phyloP scores from a whole-genome alignment of 2,113 vertebrate genomes.

The Anguilla rostrata region DNA sequence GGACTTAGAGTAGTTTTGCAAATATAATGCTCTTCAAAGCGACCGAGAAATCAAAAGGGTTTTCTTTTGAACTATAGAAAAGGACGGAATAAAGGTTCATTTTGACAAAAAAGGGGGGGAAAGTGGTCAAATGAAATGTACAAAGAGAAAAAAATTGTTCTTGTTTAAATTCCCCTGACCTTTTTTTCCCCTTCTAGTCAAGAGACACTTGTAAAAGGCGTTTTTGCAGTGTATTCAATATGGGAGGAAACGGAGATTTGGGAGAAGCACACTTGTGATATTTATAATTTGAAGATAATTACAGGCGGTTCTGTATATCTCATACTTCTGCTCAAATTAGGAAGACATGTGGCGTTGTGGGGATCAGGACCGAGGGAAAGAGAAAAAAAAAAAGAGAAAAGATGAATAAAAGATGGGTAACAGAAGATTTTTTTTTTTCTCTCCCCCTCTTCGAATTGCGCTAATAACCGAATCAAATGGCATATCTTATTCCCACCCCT shows the following conservation, averaged over 20 bases:
- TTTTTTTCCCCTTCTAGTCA: not conserved
- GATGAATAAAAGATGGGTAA: slow-evolving; percentile 9
- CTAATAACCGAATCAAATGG: slow-evolving; percentile 48
- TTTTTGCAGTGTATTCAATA: not conserved
- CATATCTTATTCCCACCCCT: slow-evolving; percentile 40
- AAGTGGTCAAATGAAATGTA: not conserved
- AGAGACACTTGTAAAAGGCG: slow-evolving; percentile 10
- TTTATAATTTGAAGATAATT: slow-evolving; percentile 31
- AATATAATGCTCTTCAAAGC: slow-evolving; percentile 19
- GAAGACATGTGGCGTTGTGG: slow-evolving; percentile 7
- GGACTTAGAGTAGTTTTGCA: slow-evolving; percentile 2
- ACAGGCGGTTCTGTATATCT: slow-evolving; percentile 21
- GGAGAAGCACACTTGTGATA: slow-evolving; percentile 15
- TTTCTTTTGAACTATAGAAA: slow-evolving; percentile 20
- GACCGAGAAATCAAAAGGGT: slow-evolving; percentile 7
- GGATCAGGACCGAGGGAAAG: not conserved
- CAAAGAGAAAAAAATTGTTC: slow-evolving; percentile 10
- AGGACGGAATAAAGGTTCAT: slow-evolving; percentile 36
- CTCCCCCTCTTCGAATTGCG: slow-evolving; percentile 44
- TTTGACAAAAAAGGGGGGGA: slow-evolving; percentile 22
- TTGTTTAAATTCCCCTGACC: not conserved
- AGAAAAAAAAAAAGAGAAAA: not conserved
- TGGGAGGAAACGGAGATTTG: slow-evolving; percentile 15
- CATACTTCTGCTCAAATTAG: slow-evolving; percentile 4
- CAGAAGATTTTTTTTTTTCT: slow-evolving; percentile 23